Conservation (phyloP, 2,113 vertebrate species). For the Orientallactaga bullata region DNA sequence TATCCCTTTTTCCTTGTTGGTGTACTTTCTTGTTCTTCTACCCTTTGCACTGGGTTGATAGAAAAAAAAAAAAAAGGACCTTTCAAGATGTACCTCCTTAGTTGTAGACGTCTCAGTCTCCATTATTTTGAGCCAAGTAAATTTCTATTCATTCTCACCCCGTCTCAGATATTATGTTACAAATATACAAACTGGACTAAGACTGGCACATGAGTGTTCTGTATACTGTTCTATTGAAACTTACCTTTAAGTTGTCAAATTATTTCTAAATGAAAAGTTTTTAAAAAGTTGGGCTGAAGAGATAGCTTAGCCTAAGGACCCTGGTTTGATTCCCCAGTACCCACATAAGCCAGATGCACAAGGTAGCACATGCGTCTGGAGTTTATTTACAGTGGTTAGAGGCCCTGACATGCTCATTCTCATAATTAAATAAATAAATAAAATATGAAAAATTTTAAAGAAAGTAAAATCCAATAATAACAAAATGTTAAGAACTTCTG, state of each 20-base stretch:
- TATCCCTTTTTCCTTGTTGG: too few species aligned
- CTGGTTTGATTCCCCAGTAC: too few species aligned
- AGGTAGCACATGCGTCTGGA: too few species aligned
- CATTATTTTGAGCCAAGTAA: background rate
- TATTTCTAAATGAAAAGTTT: slow-evolving; percentile 25
- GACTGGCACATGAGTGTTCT: background rate
- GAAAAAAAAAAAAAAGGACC: background rate
- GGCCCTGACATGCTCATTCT: too few species aligned
- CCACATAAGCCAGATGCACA: too few species aligned
- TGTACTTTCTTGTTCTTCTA: background rate
- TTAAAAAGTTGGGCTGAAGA: background rate
- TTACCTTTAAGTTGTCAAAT: background rate
- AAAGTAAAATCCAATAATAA: background rate
- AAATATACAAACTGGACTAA: background rate
- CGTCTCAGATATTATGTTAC: background rate
- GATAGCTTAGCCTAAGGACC: too few species aligned
- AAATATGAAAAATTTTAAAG: too few species aligned
- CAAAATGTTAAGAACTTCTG: background rate
- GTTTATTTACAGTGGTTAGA: too few species aligned
- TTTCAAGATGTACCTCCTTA: background rate
- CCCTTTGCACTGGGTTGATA: background rate
- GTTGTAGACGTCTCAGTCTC: background rate
- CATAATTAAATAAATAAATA: too few species aligned
- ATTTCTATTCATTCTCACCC: background rate
- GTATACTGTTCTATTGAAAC: background rate